Percentiles rank a stretch among this genome's conserved stretches.
phyloP scores from a whole-genome alignment of 2,113 vertebrate species.

The Vidua macroura region DNA sequence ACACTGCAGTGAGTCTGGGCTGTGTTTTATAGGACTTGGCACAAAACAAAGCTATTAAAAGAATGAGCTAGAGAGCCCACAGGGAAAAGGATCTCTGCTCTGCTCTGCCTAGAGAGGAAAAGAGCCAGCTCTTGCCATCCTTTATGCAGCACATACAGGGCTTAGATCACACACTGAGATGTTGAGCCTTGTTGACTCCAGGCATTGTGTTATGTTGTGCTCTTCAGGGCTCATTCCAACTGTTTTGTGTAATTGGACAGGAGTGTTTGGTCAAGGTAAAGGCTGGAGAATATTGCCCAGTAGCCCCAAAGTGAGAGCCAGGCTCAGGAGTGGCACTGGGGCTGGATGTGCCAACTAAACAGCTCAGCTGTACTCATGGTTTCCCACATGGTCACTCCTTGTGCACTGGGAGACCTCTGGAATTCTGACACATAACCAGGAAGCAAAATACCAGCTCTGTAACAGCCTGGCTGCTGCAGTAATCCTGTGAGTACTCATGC shows the following conservation, averaged over 20 bases:
- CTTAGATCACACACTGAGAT: background rate
- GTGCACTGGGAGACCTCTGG: background rate
- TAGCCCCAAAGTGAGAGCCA: accelerated
- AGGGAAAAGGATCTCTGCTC: background rate
- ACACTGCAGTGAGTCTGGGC: background rate
- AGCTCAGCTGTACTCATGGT: background rate
- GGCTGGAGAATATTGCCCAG: background rate
- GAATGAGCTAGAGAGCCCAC: background rate
- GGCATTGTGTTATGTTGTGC: accelerated
- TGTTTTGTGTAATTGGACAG: background rate
- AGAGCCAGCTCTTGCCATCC: accelerated
- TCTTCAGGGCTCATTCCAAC: background rate
- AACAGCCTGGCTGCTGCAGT: background rate
- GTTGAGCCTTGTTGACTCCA: background rate
- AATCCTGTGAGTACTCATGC: background rate
- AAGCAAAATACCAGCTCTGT: background rate
- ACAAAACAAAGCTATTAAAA: background rate
- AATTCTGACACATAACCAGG: background rate
- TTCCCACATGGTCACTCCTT: background rate
- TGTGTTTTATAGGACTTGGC: background rate
- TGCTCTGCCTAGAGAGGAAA: background rate
- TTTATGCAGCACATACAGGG: background rate
- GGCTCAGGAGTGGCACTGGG: background rate
- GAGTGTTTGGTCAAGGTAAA: background rate
- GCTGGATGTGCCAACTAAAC: background rate